Conservation (phyloP, 2,113 vertebrate species). For the Sinocyclocheilus maitianheensis region DNA sequence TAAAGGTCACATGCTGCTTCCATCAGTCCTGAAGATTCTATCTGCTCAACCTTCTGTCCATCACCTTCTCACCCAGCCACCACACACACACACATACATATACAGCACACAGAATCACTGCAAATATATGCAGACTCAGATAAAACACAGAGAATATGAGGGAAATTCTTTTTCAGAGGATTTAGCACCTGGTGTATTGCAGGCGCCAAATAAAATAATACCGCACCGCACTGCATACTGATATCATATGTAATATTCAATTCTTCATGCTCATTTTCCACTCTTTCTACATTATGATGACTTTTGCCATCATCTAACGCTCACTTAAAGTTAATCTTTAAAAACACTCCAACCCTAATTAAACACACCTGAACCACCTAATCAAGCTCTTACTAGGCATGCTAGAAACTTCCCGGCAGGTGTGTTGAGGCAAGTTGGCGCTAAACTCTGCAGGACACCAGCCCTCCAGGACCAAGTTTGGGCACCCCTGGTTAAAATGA, state of each 20-base stretch:
- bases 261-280: background rate
- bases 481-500: background rate
- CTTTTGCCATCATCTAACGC: background rate
- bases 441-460: too few relatives aligned
- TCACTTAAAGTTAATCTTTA: background rate
- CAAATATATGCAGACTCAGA: background rate
- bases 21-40: conserved; percentile 26
- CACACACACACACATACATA: background rate
- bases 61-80: background rate
- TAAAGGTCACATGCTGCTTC: conserved; percentile 31
- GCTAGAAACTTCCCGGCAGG: too few relatives aligned
- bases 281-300: background rate
- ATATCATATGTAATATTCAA: background rate
- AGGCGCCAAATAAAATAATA: conserved; percentile 12
- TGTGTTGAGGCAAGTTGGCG: too few relatives aligned
- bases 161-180: background rate
- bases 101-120: background rate
- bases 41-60: conserved; percentile 24
- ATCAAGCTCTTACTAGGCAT: too few relatives aligned
- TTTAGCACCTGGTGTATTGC: conserved; percentile 9
- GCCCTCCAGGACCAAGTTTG: too few relatives aligned
- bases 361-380: too few relatives aligned
- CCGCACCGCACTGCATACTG: background rate
- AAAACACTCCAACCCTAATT: background rate
- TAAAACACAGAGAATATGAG: background rate